Evolutionary conservation across 2,113 vertebrate species (phyloP), one percentile per base, ranked within the genome.

Genomic region (Chloropsis cyanopogon): DNA sequence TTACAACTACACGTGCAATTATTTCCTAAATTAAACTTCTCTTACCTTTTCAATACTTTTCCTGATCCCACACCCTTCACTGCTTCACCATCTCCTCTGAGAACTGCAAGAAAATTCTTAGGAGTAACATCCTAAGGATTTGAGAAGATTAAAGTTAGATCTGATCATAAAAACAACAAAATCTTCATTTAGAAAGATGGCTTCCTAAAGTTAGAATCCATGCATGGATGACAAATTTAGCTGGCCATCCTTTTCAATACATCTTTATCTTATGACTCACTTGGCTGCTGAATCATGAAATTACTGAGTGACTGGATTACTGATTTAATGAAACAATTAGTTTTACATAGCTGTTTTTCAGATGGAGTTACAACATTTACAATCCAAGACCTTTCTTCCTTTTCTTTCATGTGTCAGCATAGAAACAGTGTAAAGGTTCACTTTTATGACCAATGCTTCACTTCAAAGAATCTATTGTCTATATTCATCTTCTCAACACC

Each of bases 31-130:
- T 39, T 26, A 56, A 75, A 66, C 9, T 92, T 85, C 18, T 88
- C 65, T 98, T 96, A 97, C 99, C 99, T 99, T 94, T 98, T 98
- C 78, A 99, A 56, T 60, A 99, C 99, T 97, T 99, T 99, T 64
- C 99, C 99, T 56, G 99, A 99, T 47, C 99, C 99, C 33, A 95
- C 93, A 3, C 98, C 98, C 71, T 98, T 99, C 76, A 98, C 69
- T 22, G 96, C 97, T 53, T 98, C 96, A 3, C 57, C 86, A 53
- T 99, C 98, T 2, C 99, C 99, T 96, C 97, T 98, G 94, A 99
- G 96, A 93, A 99, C 98, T 0, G 99, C 99, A 93, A 99, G 98
- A 97, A 99, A 99, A 94, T 99, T 99, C 37, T 98, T 70, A 19
- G 99, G 98, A n/a, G 98, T 99, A 88, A 99, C 99, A 66, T 97